Percentiles rank a stretch among this genome's conserved stretches.
Evolutionary conservation across 2,113 vertebrate genomes (phyloP).

Genomic region (Arvicanthis niloticus): DNA sequence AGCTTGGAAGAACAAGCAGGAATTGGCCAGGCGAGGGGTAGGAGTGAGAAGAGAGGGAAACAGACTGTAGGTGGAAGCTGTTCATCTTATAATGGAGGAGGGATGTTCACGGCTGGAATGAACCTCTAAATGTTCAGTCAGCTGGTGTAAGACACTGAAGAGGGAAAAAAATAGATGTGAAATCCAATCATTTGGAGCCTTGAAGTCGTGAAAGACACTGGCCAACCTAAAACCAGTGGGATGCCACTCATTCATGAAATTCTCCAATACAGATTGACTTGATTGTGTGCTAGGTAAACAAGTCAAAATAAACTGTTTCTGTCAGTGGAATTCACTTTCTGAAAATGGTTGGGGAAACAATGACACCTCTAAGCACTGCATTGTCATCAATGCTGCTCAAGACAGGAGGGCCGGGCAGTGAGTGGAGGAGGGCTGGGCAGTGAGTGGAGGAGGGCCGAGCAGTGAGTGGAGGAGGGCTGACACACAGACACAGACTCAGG

Average conservation of each 20-base stretch:
- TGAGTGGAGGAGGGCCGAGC: too few relatives aligned
- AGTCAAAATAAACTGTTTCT: background rate
- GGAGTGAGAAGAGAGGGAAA: background rate
- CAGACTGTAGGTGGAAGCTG: background rate
- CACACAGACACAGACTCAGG: too few relatives aligned
- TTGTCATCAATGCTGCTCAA: background rate
- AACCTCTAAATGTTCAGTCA: background rate
- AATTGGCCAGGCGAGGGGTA: background rate
- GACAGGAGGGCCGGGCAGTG: too few relatives aligned
- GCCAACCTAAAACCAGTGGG: slow-evolving; percentile 27
- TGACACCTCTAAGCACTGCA: background rate
- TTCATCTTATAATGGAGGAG: background rate
- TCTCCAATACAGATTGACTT: background rate
- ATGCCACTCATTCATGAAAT: slow-evolving; percentile 16
- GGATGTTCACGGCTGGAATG: background rate
- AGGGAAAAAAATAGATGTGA: background rate
- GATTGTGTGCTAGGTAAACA: background rate
- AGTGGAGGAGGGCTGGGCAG: background rate
- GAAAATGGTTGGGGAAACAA: background rate
- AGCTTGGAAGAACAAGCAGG: background rate
- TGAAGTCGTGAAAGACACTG: background rate
- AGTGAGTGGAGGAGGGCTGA: background rate
- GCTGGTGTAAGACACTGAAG: background rate
- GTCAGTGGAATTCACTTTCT: background rate
- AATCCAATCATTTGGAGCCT: background rate